Percentiles rank a stretch among this genome's conserved stretches.
These are phyloP conservation scores for Campoletis raptor DNA, from an alignment of 2,888 invertebrate genomes.

Conservation along the genomic window DNA sequence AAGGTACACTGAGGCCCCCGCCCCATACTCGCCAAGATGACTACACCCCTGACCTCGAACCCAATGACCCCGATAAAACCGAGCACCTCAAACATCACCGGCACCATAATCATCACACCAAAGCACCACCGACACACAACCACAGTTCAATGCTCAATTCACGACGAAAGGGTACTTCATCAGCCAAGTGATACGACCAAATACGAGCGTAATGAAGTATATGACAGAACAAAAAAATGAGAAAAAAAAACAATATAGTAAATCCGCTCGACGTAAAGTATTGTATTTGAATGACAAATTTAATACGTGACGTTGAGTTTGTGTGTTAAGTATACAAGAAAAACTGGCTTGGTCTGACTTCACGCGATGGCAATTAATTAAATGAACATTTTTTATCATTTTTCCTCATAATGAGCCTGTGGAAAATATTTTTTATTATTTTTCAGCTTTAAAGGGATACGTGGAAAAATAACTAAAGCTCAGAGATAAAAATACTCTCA, in stretches of 20 bases:
- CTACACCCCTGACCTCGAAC: conserved; percentile 82
- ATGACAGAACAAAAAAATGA: conserved; percentile 16
- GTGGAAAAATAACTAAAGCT: background rate
- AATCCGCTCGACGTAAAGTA: conserved; percentile 54
- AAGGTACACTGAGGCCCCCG: conserved; percentile 88
- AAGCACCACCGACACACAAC: conserved; percentile 82
- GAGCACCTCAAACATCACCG: conserved; percentile 83
- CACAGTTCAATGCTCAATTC: conserved; percentile 84
- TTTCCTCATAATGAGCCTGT: background rate
- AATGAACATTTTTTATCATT: background rate
- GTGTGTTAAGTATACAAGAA: conserved; percentile 17
- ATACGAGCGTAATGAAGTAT: conserved; percentile 58
- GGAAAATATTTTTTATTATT: background rate
- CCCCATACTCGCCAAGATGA: conserved; percentile 83
- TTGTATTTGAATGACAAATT: conserved; percentile 41
- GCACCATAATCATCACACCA: conserved; percentile 82
- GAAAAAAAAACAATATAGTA: conserved; percentile 22
- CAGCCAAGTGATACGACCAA: conserved; percentile 66
- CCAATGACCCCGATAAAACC: conserved; percentile 82
- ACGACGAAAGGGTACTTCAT: conserved; percentile 82
- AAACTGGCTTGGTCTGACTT: conserved; percentile 11
- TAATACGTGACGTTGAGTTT: conserved; percentile 27
- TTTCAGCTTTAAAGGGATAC: background rate
- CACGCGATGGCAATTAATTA: background rate
- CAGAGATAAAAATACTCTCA: background rate